Percentiles rank a stretch among this genome's conserved stretches.
These are phyloP conservation scores for Hecatera dysodea DNA, from an alignment of 2,888 invertebrate species.

Conservation along the genomic window DNA sequence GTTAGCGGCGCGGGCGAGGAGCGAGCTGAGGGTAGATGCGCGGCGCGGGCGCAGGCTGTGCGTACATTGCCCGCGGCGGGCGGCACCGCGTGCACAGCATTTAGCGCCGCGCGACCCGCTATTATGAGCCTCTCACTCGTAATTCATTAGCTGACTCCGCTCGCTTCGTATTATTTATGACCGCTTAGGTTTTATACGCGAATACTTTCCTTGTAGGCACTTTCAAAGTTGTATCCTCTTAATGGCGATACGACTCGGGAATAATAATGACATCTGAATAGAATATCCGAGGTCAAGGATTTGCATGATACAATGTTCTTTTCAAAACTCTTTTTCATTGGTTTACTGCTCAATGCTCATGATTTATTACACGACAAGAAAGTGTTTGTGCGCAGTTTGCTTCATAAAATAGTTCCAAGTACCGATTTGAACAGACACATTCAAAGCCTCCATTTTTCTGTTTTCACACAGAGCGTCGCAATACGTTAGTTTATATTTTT, in stretches of 20 bases:
- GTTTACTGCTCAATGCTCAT: conserved; percentile 68
- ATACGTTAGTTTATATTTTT: conserved; percentile 17
- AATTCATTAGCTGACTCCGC: conserved; percentile 88
- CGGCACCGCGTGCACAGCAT: conserved; percentile 65
- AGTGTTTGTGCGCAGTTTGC: conserved; percentile 58
- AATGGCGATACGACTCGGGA: conserved; percentile 76
- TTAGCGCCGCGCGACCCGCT: conserved; percentile 76
- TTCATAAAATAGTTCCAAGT: conserved; percentile 70
- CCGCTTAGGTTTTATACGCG: conserved; percentile 83
- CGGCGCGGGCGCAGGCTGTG: conserved; percentile 52
- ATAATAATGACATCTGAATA: conserved; percentile 85
- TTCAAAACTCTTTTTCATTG: conserved; percentile 71
- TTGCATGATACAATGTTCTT: conserved; percentile 77
- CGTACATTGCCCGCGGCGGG: conserved; percentile 73
- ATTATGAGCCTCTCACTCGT: conserved; percentile 82
- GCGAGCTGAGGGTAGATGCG: conserved; percentile 56
- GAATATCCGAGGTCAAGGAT: conserved; percentile 82
- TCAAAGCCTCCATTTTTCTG: conserved; percentile 54
- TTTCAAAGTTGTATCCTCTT: conserved; percentile 77
- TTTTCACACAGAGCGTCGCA: conserved; percentile 23
- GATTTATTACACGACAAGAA: conserved; percentile 73
- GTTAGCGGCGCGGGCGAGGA: conserved; percentile 58
- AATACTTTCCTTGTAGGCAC: conserved; percentile 78
- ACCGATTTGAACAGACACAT: conserved; percentile 60
- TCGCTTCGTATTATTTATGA: conserved; percentile 86